Conservation (phyloP, 2,113 vertebrate species). For the Petroica traversi region DNA sequence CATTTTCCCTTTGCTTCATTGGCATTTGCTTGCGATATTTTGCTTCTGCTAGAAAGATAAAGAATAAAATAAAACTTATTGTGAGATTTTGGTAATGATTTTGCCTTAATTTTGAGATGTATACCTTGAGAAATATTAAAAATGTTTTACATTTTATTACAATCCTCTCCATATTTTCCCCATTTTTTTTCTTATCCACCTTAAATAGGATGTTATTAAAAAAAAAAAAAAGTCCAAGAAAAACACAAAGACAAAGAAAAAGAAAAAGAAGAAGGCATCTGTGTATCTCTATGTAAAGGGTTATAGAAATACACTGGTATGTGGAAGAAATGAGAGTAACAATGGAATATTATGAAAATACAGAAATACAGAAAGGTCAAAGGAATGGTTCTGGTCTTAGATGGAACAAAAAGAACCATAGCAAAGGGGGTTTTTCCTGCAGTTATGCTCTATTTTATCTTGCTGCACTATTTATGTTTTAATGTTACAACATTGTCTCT, state of each 20-base stretch:
- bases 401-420: not conserved
- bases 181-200: not conserved
- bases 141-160: not conserved
- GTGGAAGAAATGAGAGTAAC: not conserved
- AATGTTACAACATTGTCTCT: not conserved
- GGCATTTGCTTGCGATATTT: not conserved
- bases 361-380: not conserved
- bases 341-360: not conserved
- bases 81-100: not conserved
- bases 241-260: not conserved
- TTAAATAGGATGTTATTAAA: not conserved
- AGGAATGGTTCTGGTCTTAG: not conserved
- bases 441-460: not conserved
- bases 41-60: not conserved
- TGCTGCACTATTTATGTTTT: not conserved
- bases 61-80: not conserved
- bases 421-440: not conserved
- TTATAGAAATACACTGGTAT: not conserved
- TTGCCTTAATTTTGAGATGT: not conserved
- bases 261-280: accelerated
- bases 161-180: not conserved
- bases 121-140: not conserved
- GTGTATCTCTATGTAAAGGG: not conserved
- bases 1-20: not conserved
- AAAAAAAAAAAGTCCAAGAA: not conserved